A percentile compares a stretch with the other conserved stretches of the same genome.
Conservation (phyloP, 2,797 vertebrate species). For the Todus mexicanus region DNA sequence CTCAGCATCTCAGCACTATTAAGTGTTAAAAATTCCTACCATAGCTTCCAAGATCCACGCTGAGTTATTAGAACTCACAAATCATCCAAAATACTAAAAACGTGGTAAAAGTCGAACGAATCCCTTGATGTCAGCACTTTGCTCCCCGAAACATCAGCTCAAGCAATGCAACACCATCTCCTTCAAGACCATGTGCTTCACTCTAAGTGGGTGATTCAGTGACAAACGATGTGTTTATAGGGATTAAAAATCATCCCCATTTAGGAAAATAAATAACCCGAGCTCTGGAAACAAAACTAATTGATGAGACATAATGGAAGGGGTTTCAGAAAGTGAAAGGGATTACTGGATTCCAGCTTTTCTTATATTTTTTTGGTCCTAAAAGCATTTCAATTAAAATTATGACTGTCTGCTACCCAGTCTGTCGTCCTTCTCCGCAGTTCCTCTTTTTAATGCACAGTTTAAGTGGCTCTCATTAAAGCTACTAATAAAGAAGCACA, state of each 20-base stretch:
- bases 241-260: not conserved
- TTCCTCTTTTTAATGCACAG: slow-evolving; percentile 74
- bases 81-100: not conserved
- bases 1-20: not conserved
- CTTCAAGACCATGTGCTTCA: not conserved
- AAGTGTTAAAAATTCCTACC: not conserved
- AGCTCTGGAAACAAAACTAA: not conserved
- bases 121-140: not conserved
- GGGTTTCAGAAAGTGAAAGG: slow-evolving; percentile 30
- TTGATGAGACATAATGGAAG: not conserved
- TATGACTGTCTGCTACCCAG: slow-evolving; percentile 64
- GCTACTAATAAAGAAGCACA: slow-evolving; percentile 73
- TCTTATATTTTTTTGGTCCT: slow-evolving; percentile 37
- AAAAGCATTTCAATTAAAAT: slow-evolving; percentile 73
- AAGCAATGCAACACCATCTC: not conserved
- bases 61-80: not conserved
- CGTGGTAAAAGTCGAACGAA: not conserved
- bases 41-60: fast-evolving
- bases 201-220: not conserved
- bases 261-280: not conserved
- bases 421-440: slow-evolving; percentile 49
- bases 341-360: slow-evolving; percentile 26
- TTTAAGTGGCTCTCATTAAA: slow-evolving; percentile 78
- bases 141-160: not conserved
- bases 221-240: not conserved